Base-by-base conservation (phyloP, 2,113 vertebrate genomes). In the Melanerpes formicivorus region DNA sequence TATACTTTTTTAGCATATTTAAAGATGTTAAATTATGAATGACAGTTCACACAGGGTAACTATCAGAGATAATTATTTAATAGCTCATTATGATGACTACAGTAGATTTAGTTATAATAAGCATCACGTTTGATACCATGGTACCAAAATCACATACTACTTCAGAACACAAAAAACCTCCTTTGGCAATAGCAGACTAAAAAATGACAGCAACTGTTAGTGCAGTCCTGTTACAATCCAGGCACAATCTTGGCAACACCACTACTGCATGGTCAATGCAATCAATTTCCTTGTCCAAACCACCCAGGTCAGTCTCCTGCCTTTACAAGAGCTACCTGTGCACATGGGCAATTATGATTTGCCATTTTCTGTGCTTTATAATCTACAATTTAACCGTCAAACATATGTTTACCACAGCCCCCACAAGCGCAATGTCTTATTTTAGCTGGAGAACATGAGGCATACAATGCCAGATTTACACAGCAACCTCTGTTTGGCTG, bases 11-110 rank as follows among this genome's bases (percentile, higher is more conserved):
- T 37, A 75, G 54, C 79, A 87, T 71, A 92, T 82, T 94, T 93
- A 60, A 95, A 90, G 75, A 56, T 22, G 91, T 4, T 92, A 83
- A 94, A 88, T 95, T 91, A 95, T 77, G 72, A 63, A 94, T 79
- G 66, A 7, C 70, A 94, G 77, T 54, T 92, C 76, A 65, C 55
- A 64, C 1, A 32, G 79, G 75, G 82, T 72, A 93, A 92, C 77
- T 65, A 83, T 67, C 74, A 40, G 54, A 74, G 71, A 88, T 82
- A 80, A 91, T 94, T 95, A 95, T 83, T 80, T 88, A 74, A 83
- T 91, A 70, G 77, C 34, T 84, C 82, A 95, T 87, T 91, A 77
- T 75, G 55, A 92, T 11, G 80, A 91, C 69, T 44, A 85, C 15
- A 85, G 46, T 6, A 76, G 26, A 64, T 67, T 78, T 89, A 78